phyloP scores from a whole-genome alignment of 2,888 invertebrate genomes.

The Ochropleura leucogaster region DNA sequence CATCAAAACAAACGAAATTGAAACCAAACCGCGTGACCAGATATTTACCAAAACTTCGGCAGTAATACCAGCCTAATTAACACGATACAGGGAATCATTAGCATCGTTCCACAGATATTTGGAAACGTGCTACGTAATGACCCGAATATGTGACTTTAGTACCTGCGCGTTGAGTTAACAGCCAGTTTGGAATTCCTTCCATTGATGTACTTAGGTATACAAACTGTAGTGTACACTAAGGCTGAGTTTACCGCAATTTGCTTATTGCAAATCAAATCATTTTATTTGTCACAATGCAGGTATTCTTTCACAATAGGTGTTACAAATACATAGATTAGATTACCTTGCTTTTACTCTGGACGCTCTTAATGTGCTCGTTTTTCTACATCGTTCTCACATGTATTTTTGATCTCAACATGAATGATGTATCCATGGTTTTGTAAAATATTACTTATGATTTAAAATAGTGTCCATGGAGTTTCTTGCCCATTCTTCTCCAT shows the following conservation, averaged over 20 bases:
- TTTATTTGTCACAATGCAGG: too few species aligned
- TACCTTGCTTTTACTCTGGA: too few species aligned
- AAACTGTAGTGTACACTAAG: neutral
- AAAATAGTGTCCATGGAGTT: too few species aligned
- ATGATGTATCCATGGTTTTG: too few species aligned
- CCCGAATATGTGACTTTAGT: slow-evolving; percentile 44
- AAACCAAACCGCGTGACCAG: slow-evolving; percentile 15
- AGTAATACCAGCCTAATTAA: slow-evolving; percentile 34
- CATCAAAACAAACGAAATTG: slow-evolving; percentile 8
- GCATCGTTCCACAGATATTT: slow-evolving; percentile 39
- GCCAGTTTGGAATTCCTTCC: slow-evolving; percentile 19
- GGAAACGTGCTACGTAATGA: slow-evolving; percentile 40
- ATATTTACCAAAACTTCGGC: slow-evolving; percentile 28
- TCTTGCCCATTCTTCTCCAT: too few species aligned
- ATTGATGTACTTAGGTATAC: neutral
- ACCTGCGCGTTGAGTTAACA: slow-evolving; percentile 21
- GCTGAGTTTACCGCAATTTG: neutral
- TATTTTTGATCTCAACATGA: too few species aligned
- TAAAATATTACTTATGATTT: too few species aligned
- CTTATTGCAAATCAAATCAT: neutral
- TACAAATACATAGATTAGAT: too few species aligned
- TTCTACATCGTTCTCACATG: too few species aligned
- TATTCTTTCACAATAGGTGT: too few species aligned
- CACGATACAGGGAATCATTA: slow-evolving; percentile 37
- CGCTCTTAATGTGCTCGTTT: too few species aligned